A percentile compares a stretch with the other conserved stretches of the same genome.
phyloP scores from a whole-genome alignment of 2,113 vertebrate species.

The Mungos mungo region DNA sequence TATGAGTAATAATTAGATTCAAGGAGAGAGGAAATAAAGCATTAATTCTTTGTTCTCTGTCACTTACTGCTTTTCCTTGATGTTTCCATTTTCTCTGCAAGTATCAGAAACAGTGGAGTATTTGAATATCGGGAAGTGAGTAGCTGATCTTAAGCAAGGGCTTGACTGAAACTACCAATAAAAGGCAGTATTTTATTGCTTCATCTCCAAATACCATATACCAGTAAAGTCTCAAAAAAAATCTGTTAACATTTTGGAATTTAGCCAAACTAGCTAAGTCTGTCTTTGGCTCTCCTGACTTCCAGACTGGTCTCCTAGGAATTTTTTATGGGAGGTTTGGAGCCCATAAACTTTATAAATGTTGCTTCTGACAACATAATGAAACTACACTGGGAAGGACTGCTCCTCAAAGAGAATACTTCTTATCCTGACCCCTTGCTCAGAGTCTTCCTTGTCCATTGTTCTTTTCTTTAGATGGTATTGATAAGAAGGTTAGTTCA shows the following conservation, averaged over 20 bases:
- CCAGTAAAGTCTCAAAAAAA: neutral
- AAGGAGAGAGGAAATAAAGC: neutral
- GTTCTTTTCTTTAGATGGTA: neutral
- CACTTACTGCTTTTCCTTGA: neutral
- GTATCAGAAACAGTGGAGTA: neutral
- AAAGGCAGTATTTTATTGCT: neutral
- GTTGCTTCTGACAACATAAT: neutral
- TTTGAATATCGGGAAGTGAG: neutral
- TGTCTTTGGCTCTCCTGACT: constrained; percentile 20
- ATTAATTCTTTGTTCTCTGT: neutral
- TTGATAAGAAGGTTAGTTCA: neutral
- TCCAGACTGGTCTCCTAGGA: constrained; percentile 15
- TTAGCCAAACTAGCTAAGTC: neutral
- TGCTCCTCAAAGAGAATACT: neutral
- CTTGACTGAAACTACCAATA: neutral
- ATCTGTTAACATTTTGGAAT: neutral
- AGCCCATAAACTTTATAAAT: constrained; percentile 21
- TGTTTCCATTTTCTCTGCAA: neutral
- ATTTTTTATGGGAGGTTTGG: constrained; percentile 12
- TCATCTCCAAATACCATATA: neutral
- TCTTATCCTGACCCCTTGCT: neutral
- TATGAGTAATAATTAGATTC: neutral
- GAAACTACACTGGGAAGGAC: neutral
- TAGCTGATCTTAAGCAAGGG: neutral
- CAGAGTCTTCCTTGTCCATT: neutral